Percentiles rank a stretch among this genome's conserved stretches.
phyloP scores from a whole-genome alignment of 2,888 invertebrate species.

The Aquatica leii region DNA sequence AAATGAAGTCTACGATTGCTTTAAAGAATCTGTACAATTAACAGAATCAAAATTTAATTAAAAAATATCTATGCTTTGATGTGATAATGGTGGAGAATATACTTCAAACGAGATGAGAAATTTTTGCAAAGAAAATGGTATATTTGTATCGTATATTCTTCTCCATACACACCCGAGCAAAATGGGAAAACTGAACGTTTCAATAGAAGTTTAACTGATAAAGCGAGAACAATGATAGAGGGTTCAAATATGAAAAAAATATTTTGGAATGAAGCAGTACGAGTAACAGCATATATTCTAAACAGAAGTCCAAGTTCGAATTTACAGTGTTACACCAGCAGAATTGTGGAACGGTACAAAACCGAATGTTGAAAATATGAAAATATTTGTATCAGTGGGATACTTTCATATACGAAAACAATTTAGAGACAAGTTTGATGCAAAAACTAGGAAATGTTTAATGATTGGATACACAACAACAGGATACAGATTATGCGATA shows the following conservation, averaged over 20 bases:
- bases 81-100: slow-evolving; percentile 26
- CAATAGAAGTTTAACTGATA: slow-evolving; percentile 28
- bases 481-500: slow-evolving; percentile 36
- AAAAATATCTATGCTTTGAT: slow-evolving; percentile 11
- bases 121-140: slow-evolving; percentile 22
- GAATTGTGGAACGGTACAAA: too few relatives aligned
- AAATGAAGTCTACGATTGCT: background rate
- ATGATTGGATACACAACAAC: slow-evolving; percentile 39
- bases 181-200: slow-evolving; percentile 29
- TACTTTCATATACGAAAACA: slow-evolving; percentile 26
- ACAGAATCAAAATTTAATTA: background rate
- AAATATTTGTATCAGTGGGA: slow-evolving; percentile 23
- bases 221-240: slow-evolving; percentile 20
- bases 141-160: slow-evolving; percentile 24
- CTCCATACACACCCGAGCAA: slow-evolving; percentile 27
- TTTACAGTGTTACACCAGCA: slow-evolving; percentile 19
- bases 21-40: background rate
- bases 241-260: slow-evolving; percentile 18
- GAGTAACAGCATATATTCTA: slow-evolving; percentile 20
- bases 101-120: slow-evolving; percentile 10
- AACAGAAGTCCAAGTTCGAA: slow-evolving; percentile 14
- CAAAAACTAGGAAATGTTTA: slow-evolving; percentile 27
- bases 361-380: slow-evolving; percentile 13
- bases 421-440: too few relatives aligned
- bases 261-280: slow-evolving; percentile 28